Base-by-base conservation (phyloP, 2,888 invertebrate species). In the Girardia tigrina region DNA sequence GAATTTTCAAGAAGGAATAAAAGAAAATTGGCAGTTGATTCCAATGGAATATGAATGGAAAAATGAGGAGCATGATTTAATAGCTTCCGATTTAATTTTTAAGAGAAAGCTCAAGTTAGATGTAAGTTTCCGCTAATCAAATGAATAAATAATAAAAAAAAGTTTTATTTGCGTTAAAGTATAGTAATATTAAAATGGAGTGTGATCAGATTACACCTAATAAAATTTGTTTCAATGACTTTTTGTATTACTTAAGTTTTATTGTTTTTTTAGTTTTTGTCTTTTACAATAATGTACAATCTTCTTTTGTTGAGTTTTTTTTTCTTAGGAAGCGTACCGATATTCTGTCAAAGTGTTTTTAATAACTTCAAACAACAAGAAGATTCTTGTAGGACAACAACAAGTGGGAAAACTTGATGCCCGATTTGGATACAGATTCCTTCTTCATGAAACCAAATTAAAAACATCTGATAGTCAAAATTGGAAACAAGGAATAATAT, bases 21-120 rank as follows among this genome's bases (percentile, higher is more conserved):
- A 56, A 56, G 56, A 56, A 56, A 56, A 56, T 2, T 56, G 56
- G 56, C 8, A 56, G 23, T 16, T 56, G 23, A 56, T 56, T 56
- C 56, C 56, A 4, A 56, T 56, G 56, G 56, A 56, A 56, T 56
- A 56, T 23, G 56, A 56, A 56, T 56, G 56, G 56, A 56, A 56
- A 56, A 56, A 56, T 56, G 56, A 56, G 56, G 56, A 56, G 23
- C 56, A 56, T n/a, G 56, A 56, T 56, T 56, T 56, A 56, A 56
- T 56, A 4, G 56, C 56, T 56, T 56, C 56, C 23, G 56, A 56
- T 16, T n/a, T 56, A 4, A 56, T 56, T 56, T 56, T 56, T 56
- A 56, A 56, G 23, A 56, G 56, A 23, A 56, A 56, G n/a, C 56
- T 56, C 4, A 56, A 56, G 23, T 56, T 56, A 16, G 56, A 56